Percentiles rank a stretch among this genome's conserved stretches.
Evolutionary conservation across 2,113 vertebrate species (phyloP).

Genomic region (Notothenia coriiceps): DNA sequence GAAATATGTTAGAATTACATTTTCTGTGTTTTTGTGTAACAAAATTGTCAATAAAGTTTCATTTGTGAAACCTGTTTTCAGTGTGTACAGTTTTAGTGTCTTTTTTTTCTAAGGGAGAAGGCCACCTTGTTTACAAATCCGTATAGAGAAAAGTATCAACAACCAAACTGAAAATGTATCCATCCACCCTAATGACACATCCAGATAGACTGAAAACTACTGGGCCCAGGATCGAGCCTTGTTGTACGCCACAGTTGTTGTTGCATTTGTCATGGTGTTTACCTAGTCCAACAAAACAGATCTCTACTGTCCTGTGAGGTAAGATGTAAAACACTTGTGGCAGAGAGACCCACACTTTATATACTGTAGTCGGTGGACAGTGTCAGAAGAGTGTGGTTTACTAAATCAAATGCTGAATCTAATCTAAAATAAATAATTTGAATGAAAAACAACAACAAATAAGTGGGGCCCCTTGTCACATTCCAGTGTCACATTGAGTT

Average conservation of each 20-base stretch:
- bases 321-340: neutral
- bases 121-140: neutral
- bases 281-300: neutral
- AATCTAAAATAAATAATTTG: no score
- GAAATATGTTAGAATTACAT: neutral
- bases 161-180: neutral
- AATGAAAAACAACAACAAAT: no score
- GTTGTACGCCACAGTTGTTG: neutral
- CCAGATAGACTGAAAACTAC: neutral
- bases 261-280: neutral
- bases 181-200: neutral
- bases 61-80: neutral
- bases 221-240: neutral
- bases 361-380: no score
- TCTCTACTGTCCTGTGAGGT: neutral
- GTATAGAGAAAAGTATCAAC: neutral
- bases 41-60: slow-evolving; percentile 11
- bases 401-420: no score
- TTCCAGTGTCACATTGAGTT: no score
- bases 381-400: no score
- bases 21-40: neutral
- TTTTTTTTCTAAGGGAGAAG: no score
- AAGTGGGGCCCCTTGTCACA: no score
- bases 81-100: neutral
- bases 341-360: neutral